Base-by-base conservation (phyloP, 53 echinoderm and acorn worm genomes). In the Astropecten irregularis region DNA sequence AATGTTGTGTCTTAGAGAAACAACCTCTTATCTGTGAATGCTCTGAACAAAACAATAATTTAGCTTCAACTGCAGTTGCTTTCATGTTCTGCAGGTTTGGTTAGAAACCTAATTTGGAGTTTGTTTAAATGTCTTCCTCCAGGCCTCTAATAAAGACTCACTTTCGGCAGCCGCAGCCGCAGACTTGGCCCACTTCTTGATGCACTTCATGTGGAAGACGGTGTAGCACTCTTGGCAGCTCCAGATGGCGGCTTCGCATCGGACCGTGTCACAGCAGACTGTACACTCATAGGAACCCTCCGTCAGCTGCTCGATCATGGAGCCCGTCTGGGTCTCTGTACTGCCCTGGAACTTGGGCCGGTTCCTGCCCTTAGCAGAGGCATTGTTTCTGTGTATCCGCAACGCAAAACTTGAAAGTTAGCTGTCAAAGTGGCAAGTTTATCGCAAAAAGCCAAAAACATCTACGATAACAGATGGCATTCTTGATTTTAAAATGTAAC, bases 151-250 rank as follows among this genome's bases (percentile, higher is more conserved):
- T 13, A 18, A 19, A 73, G 15, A 7, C 10, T 30, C 64, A 92
- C 92, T 90, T 92, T 92, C 92, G 21, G 84, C 88, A 3, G 92
- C 83, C 21, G 92, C 99, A 50, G 92, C 77, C 11, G 90, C 90
- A 1, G 92, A 92, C 69, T 90, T 90, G 26, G 99, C 99, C 99
- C 99, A 99, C 50, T 92, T 90, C 61, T 92, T 92, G 82, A 94
- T 90, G 68, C 99, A 99, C 28, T 86, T 85, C 25, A 99, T 63
- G 66, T 99, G 99, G 69, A 99, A 99, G 40, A 99, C 99, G 4
- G 90, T 92, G 56, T 88, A 99, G 69, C 99, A 99, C 18, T 85
- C 90, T 55, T 83, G 84, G 61, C 99, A 99, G 73, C 89, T 94
- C 99, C 99, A 99, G 2, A 94, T 92, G 11, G 90, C 52, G 6